phyloP scores from a whole-genome alignment of 2,888 invertebrate species.

The Scrobipalpa costella region DNA sequence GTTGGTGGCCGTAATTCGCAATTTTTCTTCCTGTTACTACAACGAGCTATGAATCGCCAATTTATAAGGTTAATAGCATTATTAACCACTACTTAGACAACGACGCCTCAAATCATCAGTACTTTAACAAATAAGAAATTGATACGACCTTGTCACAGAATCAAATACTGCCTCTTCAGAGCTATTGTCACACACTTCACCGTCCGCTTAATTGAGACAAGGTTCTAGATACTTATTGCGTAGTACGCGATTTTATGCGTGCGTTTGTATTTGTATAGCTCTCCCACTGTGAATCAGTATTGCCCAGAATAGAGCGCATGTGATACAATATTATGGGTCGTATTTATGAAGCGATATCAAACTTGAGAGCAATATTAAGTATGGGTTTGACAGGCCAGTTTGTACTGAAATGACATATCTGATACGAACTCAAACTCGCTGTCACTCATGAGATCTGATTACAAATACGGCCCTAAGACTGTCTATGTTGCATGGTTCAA shows the following conservation, averaged over 20 bases:
- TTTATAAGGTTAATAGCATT: no score
- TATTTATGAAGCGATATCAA: no score
- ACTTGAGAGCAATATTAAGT: no score
- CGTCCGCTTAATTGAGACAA: conserved; percentile 42
- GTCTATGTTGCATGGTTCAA: conserved; percentile 39
- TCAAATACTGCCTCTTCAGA: background rate
- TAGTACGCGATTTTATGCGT: conserved; percentile 37
- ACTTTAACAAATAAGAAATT: conserved; percentile 11
- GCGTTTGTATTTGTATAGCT: conserved; percentile 37
- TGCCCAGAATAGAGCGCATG: conserved; percentile 50
- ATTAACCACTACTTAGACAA: background rate
- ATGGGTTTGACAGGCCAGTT: no score
- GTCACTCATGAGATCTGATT: no score
- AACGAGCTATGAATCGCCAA: no score
- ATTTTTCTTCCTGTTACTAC: no score
- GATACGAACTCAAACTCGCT: no score
- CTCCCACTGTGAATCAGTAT: conserved; percentile 63
- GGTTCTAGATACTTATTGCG: conserved; percentile 46
- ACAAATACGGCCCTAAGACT: no score
- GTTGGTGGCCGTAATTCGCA: no score
- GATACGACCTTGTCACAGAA: conserved; percentile 32
- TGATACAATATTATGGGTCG: conserved; percentile 43
- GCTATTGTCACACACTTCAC: background rate
- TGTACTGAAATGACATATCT: no score
- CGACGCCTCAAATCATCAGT: background rate